A percentile compares a stretch with the other conserved stretches of the same genome.
phyloP scores from a whole-genome alignment of 2,113 vertebrate species.

The Cacatua alba region DNA sequence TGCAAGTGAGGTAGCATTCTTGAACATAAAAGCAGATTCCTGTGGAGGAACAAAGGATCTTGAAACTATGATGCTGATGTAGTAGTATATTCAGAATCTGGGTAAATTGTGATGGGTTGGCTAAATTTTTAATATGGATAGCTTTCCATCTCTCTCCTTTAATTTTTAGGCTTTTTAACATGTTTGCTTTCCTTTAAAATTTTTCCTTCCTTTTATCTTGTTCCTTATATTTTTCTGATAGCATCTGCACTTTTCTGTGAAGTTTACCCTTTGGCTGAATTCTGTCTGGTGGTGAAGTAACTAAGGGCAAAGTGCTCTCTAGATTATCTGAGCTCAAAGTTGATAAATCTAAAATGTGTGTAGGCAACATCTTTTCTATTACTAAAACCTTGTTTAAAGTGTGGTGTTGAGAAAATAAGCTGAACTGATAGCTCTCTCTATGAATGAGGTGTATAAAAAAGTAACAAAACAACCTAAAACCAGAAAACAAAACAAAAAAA shows the following conservation, averaged over 20 bases:
- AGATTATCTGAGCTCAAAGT: not conserved
- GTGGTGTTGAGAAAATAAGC: not conserved
- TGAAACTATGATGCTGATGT: not conserved
- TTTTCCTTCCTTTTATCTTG: not conserved
- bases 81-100: not conserved
- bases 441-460: not conserved
- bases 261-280: not conserved
- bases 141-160: not conserved
- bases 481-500: not conserved
- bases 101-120: not conserved
- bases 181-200: not conserved
- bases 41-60: not conserved
- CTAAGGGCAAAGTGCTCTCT: not conserved
- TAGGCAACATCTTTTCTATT: not conserved
- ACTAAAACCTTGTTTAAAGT: not conserved
- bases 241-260: not conserved
- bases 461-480: not conserved
- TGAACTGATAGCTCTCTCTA: not conserved
- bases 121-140: not conserved
- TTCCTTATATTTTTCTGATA: not conserved
- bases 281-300: not conserved
- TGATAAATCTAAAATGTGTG: not conserved
- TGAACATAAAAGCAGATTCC: not conserved
- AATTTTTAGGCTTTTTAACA: not conserved
- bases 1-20: not conserved